Base-by-base conservation (phyloP, 92 coral and sea anemone species). In the Paramuricea clavata region DNA sequence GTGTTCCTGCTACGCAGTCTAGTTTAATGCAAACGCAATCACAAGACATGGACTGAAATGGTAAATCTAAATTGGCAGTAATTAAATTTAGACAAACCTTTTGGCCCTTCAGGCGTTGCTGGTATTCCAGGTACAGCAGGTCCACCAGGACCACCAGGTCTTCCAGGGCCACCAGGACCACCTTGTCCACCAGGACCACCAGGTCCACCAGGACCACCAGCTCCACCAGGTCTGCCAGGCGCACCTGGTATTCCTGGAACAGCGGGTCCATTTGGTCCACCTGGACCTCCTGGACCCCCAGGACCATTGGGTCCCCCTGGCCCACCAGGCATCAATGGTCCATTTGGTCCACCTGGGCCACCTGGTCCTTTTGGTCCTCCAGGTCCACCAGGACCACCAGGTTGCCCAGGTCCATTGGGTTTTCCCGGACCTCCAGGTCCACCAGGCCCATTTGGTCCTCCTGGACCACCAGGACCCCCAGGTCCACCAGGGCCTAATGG, bases 121-220 rank as follows among this genome's bases (percentile, higher is more conserved):
- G 89, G 89, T 23, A 4, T 28, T 10, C 83, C 83, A 65, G 90
- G 90, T 13, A 30, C 69, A 0, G 59, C 78, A 26, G 34, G 52
- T 76, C 39, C 41, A 28, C 89, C 82, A 15, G 91, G 93, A 1
- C 92, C 93, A 5, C 43, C n/a, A n/a, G n/a, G n/a, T n/a, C n/a
- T n/a, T n/a, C n/a, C n/a, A n/a, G n/a, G n/a, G n/a, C n/a, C n/a
- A n/a, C n/a, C n/a, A n/a, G n/a, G n/a, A n/a, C n/a, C n/a, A n/a
- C n/a, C n/a, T n/a, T n/a, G n/a, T n/a, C 61, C 85, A 2, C 83
- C 88, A 54, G 92, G 86, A 28, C 86, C 93, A 11, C 92, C 92
- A 11, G 95, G 95, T 6, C 98, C 98, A 13, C 98, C 95, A 2
- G 98, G 95, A 4, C 94, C 94, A 0, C 94, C 93, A 3, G 95